A percentile compares a stretch with the other conserved stretches of the same genome.
These are phyloP conservation scores for Nephrotoma appendiculata DNA, from an alignment of 2,888 invertebrate species.

Conservation along the genomic window DNA sequence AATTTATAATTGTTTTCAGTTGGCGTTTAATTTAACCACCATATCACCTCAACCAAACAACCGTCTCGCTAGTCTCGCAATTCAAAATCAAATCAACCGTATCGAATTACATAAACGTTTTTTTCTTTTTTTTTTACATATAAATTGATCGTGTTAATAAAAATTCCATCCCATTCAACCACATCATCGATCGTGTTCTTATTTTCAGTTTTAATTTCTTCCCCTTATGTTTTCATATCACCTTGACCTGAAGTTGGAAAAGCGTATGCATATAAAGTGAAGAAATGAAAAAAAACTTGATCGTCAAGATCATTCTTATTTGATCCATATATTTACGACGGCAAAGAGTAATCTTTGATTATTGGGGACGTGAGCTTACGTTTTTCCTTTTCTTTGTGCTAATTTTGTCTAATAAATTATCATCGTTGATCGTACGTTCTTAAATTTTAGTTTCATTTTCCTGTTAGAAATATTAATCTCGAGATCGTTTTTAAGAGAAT, in stretches of 20 bases:
- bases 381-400: not conserved
- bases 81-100: not conserved
- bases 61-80: not conserved
- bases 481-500: not conserved
- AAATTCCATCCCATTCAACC: not conserved
- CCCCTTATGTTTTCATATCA: not conserved
- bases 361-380: not conserved
- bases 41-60: not conserved
- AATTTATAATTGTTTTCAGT: not conserved
- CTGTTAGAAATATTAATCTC: not conserved
- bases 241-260: not conserved
- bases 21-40: not conserved
- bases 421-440: not conserved
- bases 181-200: not conserved
- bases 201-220: not conserved
- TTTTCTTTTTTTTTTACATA: not conserved
- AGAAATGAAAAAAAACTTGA: not conserved
- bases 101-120: not conserved
- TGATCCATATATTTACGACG: not conserved
- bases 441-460: not conserved
- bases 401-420: not conserved
- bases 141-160: not conserved
- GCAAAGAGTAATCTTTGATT: not conserved
- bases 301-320: not conserved
- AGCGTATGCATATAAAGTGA: not conserved